Base-by-base conservation (phyloP, 1,140 invertebrate genomes). In the Ylistrum balloti region DNA sequence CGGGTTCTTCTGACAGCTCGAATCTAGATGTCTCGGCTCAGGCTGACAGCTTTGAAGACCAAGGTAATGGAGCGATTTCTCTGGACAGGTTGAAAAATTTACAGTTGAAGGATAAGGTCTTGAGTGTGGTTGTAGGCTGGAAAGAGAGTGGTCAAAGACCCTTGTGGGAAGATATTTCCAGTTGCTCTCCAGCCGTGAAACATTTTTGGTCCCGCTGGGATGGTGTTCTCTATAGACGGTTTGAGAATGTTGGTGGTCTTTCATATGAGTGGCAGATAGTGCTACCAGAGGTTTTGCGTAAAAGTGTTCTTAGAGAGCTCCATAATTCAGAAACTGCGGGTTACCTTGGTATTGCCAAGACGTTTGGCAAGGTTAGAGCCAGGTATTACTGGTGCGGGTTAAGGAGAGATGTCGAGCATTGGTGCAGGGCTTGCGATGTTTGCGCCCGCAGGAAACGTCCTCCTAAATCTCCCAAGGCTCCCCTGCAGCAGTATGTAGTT, bases 171-270 rank as follows among this genome's bases (percentile, higher is more conserved):
- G n/a, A n/a, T n/a, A n/a, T n/a, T n/a, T n/a, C n/a, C n/a, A n/a
- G n/a, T n/a, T n/a, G n/a, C n/a, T n/a, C n/a, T n/a, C n/a, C n/a
- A n/a, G n/a, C n/a, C n/a, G 86, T 92, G 2, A 92, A 91, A 56
- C 35, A 85, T 33, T 86, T 87, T 13, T 91, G 90, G 91, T 45
- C 34, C 28, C 41, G 48, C 13, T 91, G 89, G 87, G 45, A 91
- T 86, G 88, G 89, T 9, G 86, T 92, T 13, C 86, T 91, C 22
- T 91, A 91, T 32, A 85, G 91, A 56, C 56, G 85, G 89, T 92
- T 32, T 86, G 86, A 87, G 2, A 34, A 86, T n/a, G 90, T 33
- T n/a, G 88, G 87, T 45, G 88, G 86, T 20, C 33, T 20, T 9
- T n/a, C 22, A 33, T 17, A 20, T 5, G n/a, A 85, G 38, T 86